A percentile compares a stretch with the other conserved stretches of the same genome.
These are phyloP conservation scores for Gisinianus flammeolus DNA, from an alignment of 2,888 invertebrate genomes.

Conservation along the genomic window DNA sequence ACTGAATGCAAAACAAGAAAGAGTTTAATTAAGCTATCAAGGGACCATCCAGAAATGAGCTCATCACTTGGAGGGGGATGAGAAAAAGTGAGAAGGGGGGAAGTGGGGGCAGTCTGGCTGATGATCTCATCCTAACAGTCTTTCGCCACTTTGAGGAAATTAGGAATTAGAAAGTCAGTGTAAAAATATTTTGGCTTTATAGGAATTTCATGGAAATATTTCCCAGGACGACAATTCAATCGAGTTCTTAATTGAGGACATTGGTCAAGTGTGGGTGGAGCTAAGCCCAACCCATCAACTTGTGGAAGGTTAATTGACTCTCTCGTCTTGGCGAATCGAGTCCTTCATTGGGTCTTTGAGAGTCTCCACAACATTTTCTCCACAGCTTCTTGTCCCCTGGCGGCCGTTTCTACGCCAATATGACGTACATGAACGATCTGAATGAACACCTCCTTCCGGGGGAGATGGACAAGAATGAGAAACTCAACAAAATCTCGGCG, in stretches of 20 bases:
- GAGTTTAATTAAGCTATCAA: too few relatives aligned
- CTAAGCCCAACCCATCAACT: background rate
- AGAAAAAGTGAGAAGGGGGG: too few relatives aligned
- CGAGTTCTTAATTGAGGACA: conserved; percentile 13
- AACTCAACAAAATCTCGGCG: background rate
- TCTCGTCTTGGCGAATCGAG: conserved; percentile 29
- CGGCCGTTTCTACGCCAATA: background rate
- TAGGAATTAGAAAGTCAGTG: too few relatives aligned
- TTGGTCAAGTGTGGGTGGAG: background rate
- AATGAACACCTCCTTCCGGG: background rate
- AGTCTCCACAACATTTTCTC: conserved; percentile 7
- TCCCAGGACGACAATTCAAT: background rate
- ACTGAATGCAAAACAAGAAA: too few relatives aligned
- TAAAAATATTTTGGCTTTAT: too few relatives aligned
- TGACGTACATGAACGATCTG: background rate
- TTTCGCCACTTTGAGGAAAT: too few relatives aligned
- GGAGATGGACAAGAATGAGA: background rate
- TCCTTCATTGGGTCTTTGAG: conserved; percentile 24
- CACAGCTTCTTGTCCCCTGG: too few relatives aligned
- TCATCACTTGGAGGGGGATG: too few relatives aligned
- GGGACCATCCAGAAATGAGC: too few relatives aligned
- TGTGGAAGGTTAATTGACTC: conserved; percentile 13
- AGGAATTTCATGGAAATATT: too few relatives aligned
- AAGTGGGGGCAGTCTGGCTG: too few relatives aligned
- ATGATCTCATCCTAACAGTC: too few relatives aligned